These are phyloP conservation scores for Dasysyrphus albostriatus DNA, from an alignment of 2,888 invertebrate genomes.

Conservation along the genomic window DNA sequence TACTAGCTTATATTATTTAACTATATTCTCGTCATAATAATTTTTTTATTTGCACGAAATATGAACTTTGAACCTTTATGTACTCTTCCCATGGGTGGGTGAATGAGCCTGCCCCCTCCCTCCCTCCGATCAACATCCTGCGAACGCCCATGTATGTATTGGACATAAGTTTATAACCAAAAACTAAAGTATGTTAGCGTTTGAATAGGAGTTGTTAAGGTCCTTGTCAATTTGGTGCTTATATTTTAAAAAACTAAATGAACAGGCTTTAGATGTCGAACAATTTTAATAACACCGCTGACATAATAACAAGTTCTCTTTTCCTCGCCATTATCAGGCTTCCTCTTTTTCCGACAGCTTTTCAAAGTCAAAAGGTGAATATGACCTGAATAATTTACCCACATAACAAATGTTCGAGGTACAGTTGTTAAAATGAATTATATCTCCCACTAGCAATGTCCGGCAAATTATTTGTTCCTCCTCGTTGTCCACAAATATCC, in stretches of 20 bases:
- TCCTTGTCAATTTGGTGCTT: neutral
- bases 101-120: too few relatives aligned
- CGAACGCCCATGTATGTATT: too few relatives aligned
- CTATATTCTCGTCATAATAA: too few relatives aligned
- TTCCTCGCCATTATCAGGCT: neutral
- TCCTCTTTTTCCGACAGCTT: neutral
- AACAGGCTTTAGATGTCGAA: neutral
- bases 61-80: too few relatives aligned
- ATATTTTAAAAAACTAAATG: neutral
- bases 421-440: constrained; percentile 21
- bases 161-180: too few relatives aligned
- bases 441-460: neutral
- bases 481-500: constrained; percentile 34
- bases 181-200: too few relatives aligned
- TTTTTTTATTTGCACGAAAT: too few relatives aligned
- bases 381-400: constrained; percentile 6
- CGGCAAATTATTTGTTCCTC: constrained; percentile 27
- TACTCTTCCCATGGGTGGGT: too few relatives aligned
- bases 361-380: neutral
- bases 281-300: constrained; percentile 1
- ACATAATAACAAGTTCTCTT: neutral
- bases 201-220: neutral
- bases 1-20: too few relatives aligned
- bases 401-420: neutral
- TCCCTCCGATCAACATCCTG: too few relatives aligned